Evolutionary conservation across 2,113 vertebrate genomes (phyloP).

Genomic region (Triplophysa dalaica): DNA sequence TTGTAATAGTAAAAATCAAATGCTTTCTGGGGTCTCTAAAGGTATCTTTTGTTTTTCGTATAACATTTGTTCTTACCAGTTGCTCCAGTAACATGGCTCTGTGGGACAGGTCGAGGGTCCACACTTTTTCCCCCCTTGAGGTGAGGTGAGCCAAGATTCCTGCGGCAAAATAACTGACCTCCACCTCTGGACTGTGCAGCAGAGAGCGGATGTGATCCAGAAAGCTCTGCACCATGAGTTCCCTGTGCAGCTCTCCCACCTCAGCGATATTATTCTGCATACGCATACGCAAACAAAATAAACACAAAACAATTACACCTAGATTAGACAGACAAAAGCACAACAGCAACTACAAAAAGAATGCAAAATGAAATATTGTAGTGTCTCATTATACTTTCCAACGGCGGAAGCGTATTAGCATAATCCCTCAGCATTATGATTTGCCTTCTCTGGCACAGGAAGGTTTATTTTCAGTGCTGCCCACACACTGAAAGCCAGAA

Average conservation of each 20-base stretch:
- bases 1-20: too few relatives aligned
- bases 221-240: slow-evolving; percentile 95
- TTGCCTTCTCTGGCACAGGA: slow-evolving; percentile 4
- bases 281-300: slow-evolving; percentile 17
- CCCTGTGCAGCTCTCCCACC: slow-evolving; percentile 91
- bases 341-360: not conserved
- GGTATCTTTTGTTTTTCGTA: too few relatives aligned
- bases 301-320: slow-evolving; percentile 31
- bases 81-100: slow-evolving; percentile 87
- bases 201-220: slow-evolving; percentile 93
- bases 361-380: not conserved
- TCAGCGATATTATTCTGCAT: slow-evolving; percentile 96
- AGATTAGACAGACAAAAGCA: slow-evolving; percentile 8
- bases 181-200: slow-evolving; percentile 92
- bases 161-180: slow-evolving; percentile 98
- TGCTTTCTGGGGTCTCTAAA: too few relatives aligned
- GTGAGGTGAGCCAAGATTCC: slow-evolving; percentile 97
- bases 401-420: slow-evolving; percentile 33
- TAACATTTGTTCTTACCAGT: slow-evolving; percentile 72
- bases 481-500: not conserved
- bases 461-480: slow-evolving; percentile 34
- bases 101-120: slow-evolving; percentile 83
- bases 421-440: slow-evolving; percentile 6
- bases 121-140: slow-evolving; percentile 90
- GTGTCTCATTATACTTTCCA: slow-evolving; percentile 35